Evolutionary conservation across 2,888 invertebrate species (phyloP), one percentile per base, ranked within the genome.

Genomic region (Neuroscelio doddi): DNA sequence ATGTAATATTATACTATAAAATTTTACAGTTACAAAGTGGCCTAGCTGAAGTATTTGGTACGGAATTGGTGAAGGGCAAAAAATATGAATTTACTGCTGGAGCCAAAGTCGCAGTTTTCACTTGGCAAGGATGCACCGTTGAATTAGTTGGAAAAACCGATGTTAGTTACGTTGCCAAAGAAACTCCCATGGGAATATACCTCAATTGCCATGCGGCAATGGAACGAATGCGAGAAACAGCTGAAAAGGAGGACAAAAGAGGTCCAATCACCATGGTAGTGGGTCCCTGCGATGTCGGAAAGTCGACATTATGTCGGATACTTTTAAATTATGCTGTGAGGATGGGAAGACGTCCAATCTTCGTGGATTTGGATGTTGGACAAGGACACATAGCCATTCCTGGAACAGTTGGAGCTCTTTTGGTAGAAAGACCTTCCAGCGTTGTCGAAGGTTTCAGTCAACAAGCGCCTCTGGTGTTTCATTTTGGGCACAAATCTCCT

Each of bases 141-240:
- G 94, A 94, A 84, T 84, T 98, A 8, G 88, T 89, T 59, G 98
- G 98, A 1, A 92, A 91, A 81, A 94, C 96, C 1, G 97, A 97
- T 84, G 96, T 96, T 17, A 95, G 93, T 69, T 98, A 98, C 82
- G 90, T 96, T 0, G 95, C 98, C 0, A 96, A 95, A 82, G 97
- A 98, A 81, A 98, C 98, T 0, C 98, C 98, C 0, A 98, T 97
- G 97, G 91, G 92, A 72, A 91, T 97, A 69, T 99, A 99, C 83
- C 87, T 97, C 1, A 99, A 99, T 85, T 94, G 95, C 12, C 98
- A 99, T 84, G 95, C 95, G 7, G 97, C 96, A 0, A 86, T 99
- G 67, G 98, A 99, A 81, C 92, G 95, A 74, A 89, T 97, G 85
- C 87, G 98, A 66, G 88, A 90, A 32, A 90, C 91, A 24, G 95